Evolutionary conservation across 2,797 vertebrate genomes (phyloP).

Genomic region (Alfaro cultratus): DNA sequence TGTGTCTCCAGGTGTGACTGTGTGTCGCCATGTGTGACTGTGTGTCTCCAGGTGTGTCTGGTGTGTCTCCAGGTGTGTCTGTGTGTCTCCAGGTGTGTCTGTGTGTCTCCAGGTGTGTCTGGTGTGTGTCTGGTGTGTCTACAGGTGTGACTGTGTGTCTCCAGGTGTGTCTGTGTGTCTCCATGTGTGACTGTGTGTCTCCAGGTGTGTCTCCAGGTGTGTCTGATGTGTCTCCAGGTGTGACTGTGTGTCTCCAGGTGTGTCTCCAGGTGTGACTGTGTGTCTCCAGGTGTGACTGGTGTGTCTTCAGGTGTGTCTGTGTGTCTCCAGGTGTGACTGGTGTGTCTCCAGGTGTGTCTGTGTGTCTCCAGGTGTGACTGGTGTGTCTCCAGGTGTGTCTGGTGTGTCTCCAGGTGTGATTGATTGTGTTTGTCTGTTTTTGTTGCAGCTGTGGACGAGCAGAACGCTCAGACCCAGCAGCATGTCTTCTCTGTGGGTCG

Average conservation of each 20-base stretch:
- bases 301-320: background rate
- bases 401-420: background rate
- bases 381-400: background rate
- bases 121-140: background rate
- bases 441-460: conserved; percentile 92
- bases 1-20: background rate
- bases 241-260: background rate
- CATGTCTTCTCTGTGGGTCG: conserved; percentile 79
- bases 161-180: background rate
- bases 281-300: background rate
- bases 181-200: background rate
- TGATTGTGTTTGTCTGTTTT: background rate
- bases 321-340: background rate
- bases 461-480: conserved; percentile 91
- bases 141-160: background rate
- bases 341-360: background rate
- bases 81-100: too few relatives aligned
- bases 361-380: background rate
- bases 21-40: background rate
- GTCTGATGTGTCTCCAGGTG: background rate
- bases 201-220: background rate
- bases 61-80: background rate
- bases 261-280: background rate
- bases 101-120: background rate
- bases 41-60: background rate